Base-by-base conservation (phyloP, 2,113 vertebrate genomes). In the Diadophis punctatus region DNA sequence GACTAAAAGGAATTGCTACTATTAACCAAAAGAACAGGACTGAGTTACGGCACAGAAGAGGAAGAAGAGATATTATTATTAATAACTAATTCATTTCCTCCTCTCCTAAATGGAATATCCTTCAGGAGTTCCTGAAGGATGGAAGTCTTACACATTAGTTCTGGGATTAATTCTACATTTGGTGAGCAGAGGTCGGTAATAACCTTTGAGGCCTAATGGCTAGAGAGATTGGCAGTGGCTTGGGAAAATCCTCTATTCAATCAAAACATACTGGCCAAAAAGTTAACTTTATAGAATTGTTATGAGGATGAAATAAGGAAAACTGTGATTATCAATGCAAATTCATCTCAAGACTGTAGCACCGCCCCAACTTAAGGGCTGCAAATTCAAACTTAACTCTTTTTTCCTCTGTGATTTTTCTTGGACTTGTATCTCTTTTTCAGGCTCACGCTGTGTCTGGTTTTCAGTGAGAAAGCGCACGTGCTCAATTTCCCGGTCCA, bases 391-490 rank as follows among this genome's bases (percentile, higher is more conserved):
- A 93, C 99, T 97, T 96, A 80, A 99, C 99, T 97, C 97, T 94
- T 97, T 99, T 96, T 98, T 99, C 53, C 97, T 98, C 51, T 97
- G 96, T 0, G 98, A 98, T 88, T 98, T 99, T 91, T 96, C 94
- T 0, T 96, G 95, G 2, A 95, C 92, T 0, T 11, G 46, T 0
- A 0, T 95, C 86, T 98, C 96, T 90, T 91, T 97, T 96, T 99
- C 99, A 0, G 99, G 99, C 91, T 97, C 96, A 49, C 98, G 94
- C 52, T 96, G 96, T 1, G 92, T 60, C 96, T 99, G 99, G 97
- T 98, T 99, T 86, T 98, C 96, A 8, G 97, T 97, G 87, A 99
- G 98, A 95, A 99, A 99, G 0, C 98, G 94, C 51, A 99, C 95
- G 0, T 97, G 98, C 85, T 98, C 95, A 0, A 98, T 96, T 96